A percentile compares a stretch with the other conserved stretches of the same genome.
Conservation (phyloP, 2,797 vertebrate species). For the Poecile montanus region DNA sequence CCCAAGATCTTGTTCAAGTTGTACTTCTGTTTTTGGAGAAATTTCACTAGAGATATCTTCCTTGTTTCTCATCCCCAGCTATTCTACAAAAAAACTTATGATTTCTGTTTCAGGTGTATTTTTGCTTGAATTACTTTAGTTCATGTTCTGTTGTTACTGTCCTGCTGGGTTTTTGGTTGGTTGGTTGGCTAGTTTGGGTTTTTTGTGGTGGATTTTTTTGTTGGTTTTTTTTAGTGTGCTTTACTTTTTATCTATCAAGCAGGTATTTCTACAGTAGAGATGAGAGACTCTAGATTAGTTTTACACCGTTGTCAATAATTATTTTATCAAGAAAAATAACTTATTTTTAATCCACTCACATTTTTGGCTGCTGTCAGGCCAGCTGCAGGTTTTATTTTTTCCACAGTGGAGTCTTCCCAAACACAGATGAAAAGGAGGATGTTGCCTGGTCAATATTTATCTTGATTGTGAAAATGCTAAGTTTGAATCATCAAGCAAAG, state of each 20-base stretch:
- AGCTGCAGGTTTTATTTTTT: neutral
- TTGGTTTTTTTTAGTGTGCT: neutral
- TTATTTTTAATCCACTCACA: neutral
- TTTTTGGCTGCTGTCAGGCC: slow-evolving; percentile 2
- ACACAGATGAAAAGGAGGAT: neutral
- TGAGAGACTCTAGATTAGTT: neutral
- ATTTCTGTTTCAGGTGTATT: neutral
- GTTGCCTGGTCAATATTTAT: neutral
- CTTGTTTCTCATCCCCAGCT: neutral
- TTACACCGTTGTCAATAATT: neutral
- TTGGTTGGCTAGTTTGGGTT: neutral
- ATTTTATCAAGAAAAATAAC: neutral
- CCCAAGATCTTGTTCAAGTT: neutral
- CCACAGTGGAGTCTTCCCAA: neutral
- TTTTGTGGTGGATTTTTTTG: neutral
- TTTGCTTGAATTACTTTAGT: neutral
- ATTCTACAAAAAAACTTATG: neutral
- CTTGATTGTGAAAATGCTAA: slow-evolving; percentile 9
- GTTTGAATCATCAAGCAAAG: neutral
- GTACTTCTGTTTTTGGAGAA: neutral
- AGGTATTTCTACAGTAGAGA: neutral
- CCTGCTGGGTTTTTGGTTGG: neutral
- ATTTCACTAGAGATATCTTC: neutral
- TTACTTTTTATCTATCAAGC: neutral
- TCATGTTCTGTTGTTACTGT: neutral